These are phyloP conservation scores for Pammene aurita DNA, from an alignment of 2,888 invertebrate species.

Conservation along the genomic window DNA sequence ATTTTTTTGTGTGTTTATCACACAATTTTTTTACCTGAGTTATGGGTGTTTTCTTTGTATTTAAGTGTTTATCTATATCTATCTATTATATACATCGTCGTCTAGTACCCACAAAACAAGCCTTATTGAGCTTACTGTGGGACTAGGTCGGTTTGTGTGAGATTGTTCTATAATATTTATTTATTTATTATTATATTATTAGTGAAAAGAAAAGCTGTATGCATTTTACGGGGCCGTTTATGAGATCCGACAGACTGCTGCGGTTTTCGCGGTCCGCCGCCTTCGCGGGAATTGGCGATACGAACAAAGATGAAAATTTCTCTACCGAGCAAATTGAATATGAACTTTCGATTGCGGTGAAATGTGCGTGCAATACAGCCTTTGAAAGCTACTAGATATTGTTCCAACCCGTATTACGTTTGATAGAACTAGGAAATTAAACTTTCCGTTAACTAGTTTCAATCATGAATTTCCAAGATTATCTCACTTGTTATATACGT, in stretches of 20 bases:
- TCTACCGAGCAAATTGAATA: slow-evolving; percentile 65
- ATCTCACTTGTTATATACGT: no score
- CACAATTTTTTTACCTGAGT: no score
- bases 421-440: slow-evolving; percentile 21
- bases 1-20: no score
- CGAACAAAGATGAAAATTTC: slow-evolving; percentile 59
- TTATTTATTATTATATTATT: background rate
- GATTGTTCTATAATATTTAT: no score
- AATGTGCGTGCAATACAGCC: slow-evolving; percentile 53
- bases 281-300: slow-evolving; percentile 48
- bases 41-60: no score
- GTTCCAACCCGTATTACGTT: slow-evolving; percentile 24
- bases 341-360: slow-evolving; percentile 65
- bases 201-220: background rate
- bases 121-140: no score
- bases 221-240: slow-evolving; percentile 24
- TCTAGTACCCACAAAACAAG: no score
- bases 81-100: no score
- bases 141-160: no score
- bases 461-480: background rate
- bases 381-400: slow-evolving; percentile 39
- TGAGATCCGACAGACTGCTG: slow-evolving; percentile 56
- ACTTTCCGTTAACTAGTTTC: slow-evolving; percentile 11
- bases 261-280: slow-evolving; percentile 59
- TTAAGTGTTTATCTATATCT: no score